Percentiles rank a stretch among this genome's conserved stretches.
phyloP scores from a whole-genome alignment of 2,888 invertebrate genomes.

The Lepidocyrtinus sp. region DNA sequence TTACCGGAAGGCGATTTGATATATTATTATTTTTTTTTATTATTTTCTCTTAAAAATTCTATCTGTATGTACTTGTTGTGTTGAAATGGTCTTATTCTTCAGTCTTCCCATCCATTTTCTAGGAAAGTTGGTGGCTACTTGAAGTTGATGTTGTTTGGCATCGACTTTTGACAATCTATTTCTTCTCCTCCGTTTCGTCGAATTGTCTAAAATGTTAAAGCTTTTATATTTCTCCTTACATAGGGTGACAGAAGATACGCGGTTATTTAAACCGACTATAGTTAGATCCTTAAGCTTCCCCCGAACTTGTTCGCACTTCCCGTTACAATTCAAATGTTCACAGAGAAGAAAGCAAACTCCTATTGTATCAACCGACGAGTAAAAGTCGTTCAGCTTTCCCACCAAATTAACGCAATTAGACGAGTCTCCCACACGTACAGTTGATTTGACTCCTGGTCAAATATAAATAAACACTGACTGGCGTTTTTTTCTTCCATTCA shows the following conservation, averaged over 20 bases:
- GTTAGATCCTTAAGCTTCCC: constrained; percentile 36
- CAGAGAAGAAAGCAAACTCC: constrained; percentile 53
- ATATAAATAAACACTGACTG: neutral
- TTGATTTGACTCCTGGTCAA: constrained; percentile 43
- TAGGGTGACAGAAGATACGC: constrained; percentile 47
- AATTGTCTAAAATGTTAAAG: neutral
- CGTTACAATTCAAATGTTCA: constrained; percentile 54
- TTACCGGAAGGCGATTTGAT: too few relatives aligned
- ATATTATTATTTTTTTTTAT: too few relatives aligned
- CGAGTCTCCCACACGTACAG: constrained; percentile 26
- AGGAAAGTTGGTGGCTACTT: neutral
- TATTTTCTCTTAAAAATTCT: too few relatives aligned
- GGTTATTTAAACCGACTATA: constrained; percentile 44
- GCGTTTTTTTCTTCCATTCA: neutral
- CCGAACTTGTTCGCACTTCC: constrained; percentile 32
- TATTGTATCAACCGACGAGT: constrained; percentile 56
- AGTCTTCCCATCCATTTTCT: neutral
- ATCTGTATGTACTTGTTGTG: too few relatives aligned
- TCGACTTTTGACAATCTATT: neutral
- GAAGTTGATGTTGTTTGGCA: neutral
- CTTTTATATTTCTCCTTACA: constrained; percentile 19
- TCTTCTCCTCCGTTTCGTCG: neutral
- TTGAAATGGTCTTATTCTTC: too few relatives aligned
- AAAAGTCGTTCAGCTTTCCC: constrained; percentile 57
- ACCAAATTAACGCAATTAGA: constrained; percentile 55